Evolutionary conservation across 2,113 vertebrate genomes (phyloP).

Genomic region (Melanerpes aurifrons): DNA sequence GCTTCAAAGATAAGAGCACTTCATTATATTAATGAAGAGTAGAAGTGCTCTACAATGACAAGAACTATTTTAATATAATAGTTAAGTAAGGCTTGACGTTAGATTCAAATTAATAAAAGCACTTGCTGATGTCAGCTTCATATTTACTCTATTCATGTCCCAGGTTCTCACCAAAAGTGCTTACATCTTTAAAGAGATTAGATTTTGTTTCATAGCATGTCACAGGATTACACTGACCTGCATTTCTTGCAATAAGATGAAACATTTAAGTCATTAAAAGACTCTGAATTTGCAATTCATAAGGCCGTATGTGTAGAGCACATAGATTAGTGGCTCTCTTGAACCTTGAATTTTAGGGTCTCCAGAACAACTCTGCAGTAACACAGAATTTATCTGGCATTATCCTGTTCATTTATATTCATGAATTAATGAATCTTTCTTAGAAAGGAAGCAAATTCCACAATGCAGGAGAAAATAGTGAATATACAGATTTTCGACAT

Average conservation of each 20-base stretch:
- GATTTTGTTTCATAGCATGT: not conserved
- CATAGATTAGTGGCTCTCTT: not conserved
- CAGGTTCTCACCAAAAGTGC: not conserved
- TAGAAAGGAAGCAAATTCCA: not conserved
- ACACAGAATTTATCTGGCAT: not conserved
- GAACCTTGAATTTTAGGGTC: not conserved
- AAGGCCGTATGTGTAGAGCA: not conserved
- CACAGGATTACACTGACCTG: not conserved
- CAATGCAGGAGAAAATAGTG: not conserved
- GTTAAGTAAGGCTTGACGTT: constrained; percentile 24
- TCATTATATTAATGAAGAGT: constrained; percentile 7
- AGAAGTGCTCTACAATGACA: constrained; percentile 8
- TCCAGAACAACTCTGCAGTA: not conserved
- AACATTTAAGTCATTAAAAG: not conserved
- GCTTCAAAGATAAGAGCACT: constrained; percentile 30
- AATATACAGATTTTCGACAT: not conserved
- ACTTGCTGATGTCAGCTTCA: constrained; percentile 17
- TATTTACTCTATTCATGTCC: constrained; percentile 8
- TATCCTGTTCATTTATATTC: not conserved
- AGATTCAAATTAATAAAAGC: constrained; percentile 31
- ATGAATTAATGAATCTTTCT: not conserved
- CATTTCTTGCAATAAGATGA: not conserved
- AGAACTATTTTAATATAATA: not conserved
- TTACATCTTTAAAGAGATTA: not conserved
- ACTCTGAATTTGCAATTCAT: not conserved